phyloP scores from a whole-genome alignment of 2,888 invertebrate genomes.

The Athrips mouffetella region DNA sequence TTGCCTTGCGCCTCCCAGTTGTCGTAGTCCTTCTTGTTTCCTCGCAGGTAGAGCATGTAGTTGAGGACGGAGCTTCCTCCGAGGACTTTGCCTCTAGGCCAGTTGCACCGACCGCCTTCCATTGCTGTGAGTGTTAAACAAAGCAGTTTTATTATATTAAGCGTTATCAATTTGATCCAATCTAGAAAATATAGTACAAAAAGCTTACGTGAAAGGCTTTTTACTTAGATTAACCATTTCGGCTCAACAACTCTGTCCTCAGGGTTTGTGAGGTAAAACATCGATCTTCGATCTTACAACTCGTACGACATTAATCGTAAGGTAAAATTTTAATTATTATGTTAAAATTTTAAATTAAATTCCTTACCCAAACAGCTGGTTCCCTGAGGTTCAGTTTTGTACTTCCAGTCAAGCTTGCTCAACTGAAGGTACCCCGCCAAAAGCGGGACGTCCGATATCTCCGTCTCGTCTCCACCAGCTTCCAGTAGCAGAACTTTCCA shows the following conservation, averaged over 20 bases:
- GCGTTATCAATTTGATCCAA: too few relatives aligned
- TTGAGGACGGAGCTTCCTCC: slow-evolving; percentile 94
- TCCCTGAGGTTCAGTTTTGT: slow-evolving; percentile 93
- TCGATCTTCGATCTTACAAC: too few relatives aligned
- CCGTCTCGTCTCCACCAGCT: slow-evolving; percentile 94
- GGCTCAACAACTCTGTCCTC: too few relatives aligned
- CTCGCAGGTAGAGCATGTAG: slow-evolving; percentile 94
- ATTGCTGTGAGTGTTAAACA: slow-evolving; percentile 79
- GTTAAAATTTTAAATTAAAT: neutral
- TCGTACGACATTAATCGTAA: too few relatives aligned
- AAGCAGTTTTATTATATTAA: neutral
- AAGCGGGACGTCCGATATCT: slow-evolving; percentile 92
- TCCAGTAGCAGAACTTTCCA: slow-evolving; percentile 90
- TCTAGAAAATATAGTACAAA: too few relatives aligned
- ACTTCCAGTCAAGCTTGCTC: slow-evolving; percentile 94
- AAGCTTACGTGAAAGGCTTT: too few relatives aligned
- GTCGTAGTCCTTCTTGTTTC: slow-evolving; percentile 94
- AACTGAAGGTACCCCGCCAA: slow-evolving; percentile 92
- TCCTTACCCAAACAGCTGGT: slow-evolving; percentile 87
- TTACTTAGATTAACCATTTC: neutral
- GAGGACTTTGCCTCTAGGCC: slow-evolving; percentile 94
- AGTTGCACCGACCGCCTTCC: slow-evolving; percentile 90
- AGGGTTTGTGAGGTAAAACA: too few relatives aligned
- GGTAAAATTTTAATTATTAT: too few relatives aligned
- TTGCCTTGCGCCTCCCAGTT: slow-evolving; percentile 92